Base-by-base conservation (phyloP, 2,797 vertebrate species). In the Mormyrus proboscirostris region DNA sequence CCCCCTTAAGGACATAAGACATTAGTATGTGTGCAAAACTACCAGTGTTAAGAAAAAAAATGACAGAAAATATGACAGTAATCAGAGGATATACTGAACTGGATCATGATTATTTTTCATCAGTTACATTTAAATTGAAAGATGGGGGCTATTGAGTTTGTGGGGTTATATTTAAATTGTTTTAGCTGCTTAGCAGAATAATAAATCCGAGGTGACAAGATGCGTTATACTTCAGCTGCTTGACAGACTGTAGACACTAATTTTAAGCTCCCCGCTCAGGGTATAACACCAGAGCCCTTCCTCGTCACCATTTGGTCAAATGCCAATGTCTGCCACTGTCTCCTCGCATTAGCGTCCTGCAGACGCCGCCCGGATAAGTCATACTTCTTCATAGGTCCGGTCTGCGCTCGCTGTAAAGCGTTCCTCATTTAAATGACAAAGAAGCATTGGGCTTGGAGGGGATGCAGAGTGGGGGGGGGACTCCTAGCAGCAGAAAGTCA, bases 401-500 rank as follows among this genome's bases (percentile, higher is more conserved):
- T 19, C 73, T 16, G 38, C 5, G 14, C 16, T 29, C 49, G 2
- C 47, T 14, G 5, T 14, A 86, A 41, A 79, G 16, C 16, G 2
- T n/a, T 79, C 38, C 0, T 79, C 14, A 19, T 22, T 50, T 44
- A 49, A 44, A 9, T n/a, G 44, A 44, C 82, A 9, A 22, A 84
- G 53, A 47, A 3, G n/a, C 25, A 69, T 22, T n/a, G 53, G 9
- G 10, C n/a, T 8, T 49, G 7, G 44, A 51, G 16, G 83, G 62
- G 49, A 55, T 65, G 65, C 73, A 1, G 69, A 88, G 79, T 41
- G 50, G 73, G 47, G 41, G 22, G 5, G 29, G 29, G 2, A 89
- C 89, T 89, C 59, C 69, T 44, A 69, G 88, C 55, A 65, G 88
- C 90, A 76, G 29, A 49, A n/a, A 91, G 89, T 59, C 90, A 65